These are phyloP conservation scores for Platycnemis pennipes DNA, from an alignment of 2,888 invertebrate species.

Conservation along the genomic window DNA sequence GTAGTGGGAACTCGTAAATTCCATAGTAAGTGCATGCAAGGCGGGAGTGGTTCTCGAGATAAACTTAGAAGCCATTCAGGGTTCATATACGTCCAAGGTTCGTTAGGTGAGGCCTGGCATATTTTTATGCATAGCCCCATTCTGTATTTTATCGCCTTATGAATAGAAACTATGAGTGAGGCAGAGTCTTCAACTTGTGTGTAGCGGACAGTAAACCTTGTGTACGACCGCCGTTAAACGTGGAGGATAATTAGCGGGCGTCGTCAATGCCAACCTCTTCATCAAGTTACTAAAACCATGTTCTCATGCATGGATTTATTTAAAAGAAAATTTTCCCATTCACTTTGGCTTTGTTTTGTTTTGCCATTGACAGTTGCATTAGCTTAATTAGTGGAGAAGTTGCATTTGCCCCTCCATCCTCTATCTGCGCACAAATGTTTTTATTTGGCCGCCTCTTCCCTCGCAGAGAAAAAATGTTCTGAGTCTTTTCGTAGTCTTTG, in stretches of 20 bases:
- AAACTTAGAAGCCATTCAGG: neutral
- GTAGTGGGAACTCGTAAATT: neutral
- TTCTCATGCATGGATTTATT: neutral
- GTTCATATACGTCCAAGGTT: neutral
- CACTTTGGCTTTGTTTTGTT: neutral
- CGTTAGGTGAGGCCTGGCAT: neutral
- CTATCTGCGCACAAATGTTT: neutral
- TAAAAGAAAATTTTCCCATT: neutral
- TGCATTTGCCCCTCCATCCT: too few relatives aligned
- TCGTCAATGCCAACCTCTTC: neutral
- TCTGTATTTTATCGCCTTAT: neutral
- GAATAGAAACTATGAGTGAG: neutral
- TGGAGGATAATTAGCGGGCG: neutral
- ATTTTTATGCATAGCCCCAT: neutral
- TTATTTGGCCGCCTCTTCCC: neutral
- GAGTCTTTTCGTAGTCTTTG: neutral
- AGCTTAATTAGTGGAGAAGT: too few relatives aligned
- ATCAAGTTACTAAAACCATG: neutral
- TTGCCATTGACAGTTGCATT: neutral
- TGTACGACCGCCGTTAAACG: neutral
- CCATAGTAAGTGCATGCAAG: neutral
- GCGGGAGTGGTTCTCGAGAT: neutral
- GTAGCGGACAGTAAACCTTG: neutral
- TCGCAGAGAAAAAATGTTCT: neutral
- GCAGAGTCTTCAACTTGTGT: neutral